Conservation (phyloP, 2,797 vertebrate species). For the Phoxinus dragarum region DNA sequence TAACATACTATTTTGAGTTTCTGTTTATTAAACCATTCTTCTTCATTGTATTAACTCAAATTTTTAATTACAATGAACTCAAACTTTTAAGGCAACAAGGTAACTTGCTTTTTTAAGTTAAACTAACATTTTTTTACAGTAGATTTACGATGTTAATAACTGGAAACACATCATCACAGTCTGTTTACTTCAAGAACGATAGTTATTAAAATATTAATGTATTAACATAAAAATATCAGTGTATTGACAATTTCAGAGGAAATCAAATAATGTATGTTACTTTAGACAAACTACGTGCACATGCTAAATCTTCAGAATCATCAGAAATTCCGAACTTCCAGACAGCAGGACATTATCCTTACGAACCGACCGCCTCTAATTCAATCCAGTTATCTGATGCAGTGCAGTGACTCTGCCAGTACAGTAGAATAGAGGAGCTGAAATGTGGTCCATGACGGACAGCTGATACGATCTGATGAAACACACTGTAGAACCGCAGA, state of each 20-base stretch:
- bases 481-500: conserved; percentile 6
- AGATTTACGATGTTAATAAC: too few species aligned
- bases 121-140: too few species aligned
- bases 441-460: conserved; percentile 33
- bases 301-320: not conserved
- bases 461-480: conserved; percentile 50
- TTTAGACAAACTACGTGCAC: not conserved
- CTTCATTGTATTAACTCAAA: too few species aligned
- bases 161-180: too few species aligned
- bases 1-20: too few species aligned
- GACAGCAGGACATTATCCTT: conserved; percentile 20
- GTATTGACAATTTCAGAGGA: not conserved
- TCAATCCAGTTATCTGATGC: conserved; percentile 28
- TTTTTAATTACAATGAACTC: too few species aligned
- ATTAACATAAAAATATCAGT: not conserved
- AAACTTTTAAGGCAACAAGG: too few species aligned
- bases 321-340: not conserved
- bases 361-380: not conserved
- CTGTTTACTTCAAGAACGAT: too few species aligned
- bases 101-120: too few species aligned
- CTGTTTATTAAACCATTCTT: too few species aligned
- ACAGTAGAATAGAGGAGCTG: conserved; percentile 29
- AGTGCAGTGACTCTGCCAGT: conserved; percentile 30
- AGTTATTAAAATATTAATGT: too few species aligned
- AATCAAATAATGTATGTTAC: not conserved